These are phyloP conservation scores for Balearica regulorum DNA, from an alignment of 2,797 vertebrate genomes.

Conservation along the genomic window DNA sequence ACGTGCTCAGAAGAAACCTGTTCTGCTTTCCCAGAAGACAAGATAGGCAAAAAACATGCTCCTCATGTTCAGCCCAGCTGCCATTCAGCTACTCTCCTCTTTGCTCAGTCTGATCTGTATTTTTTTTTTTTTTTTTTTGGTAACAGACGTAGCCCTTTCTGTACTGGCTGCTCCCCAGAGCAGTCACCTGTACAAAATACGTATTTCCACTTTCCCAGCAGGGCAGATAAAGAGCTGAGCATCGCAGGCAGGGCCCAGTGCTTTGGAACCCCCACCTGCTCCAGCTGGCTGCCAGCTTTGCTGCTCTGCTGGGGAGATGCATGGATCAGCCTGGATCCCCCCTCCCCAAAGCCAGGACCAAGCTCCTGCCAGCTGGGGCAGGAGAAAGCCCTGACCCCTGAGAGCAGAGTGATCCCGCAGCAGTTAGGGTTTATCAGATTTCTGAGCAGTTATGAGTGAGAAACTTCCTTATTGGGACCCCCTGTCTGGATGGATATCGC, in stretches of 20 bases:
- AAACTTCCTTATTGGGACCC: background rate
- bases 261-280: background rate
- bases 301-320: background rate
- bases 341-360: rapidly evolving
- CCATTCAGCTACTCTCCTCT: background rate
- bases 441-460: background rate
- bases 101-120: background rate
- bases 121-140: too few relatives aligned
- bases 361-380: background rate
- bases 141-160: background rate
- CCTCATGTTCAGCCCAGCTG: background rate
- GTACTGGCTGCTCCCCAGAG: background rate
- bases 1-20: background rate
- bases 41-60: background rate
- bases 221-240: background rate
- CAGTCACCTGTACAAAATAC: background rate
- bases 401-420: background rate
- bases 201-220: background rate
- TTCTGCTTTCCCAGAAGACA: background rate
- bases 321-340: background rate
- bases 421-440: background rate
- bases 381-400: background rate
- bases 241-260: rapidly evolving
- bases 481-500: background rate
- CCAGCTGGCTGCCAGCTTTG: background rate